Evolutionary conservation across 2,888 invertebrate genomes (phyloP), one percentile per base, ranked within the genome.

Genomic region (Lasioglossum leucozonium): DNA sequence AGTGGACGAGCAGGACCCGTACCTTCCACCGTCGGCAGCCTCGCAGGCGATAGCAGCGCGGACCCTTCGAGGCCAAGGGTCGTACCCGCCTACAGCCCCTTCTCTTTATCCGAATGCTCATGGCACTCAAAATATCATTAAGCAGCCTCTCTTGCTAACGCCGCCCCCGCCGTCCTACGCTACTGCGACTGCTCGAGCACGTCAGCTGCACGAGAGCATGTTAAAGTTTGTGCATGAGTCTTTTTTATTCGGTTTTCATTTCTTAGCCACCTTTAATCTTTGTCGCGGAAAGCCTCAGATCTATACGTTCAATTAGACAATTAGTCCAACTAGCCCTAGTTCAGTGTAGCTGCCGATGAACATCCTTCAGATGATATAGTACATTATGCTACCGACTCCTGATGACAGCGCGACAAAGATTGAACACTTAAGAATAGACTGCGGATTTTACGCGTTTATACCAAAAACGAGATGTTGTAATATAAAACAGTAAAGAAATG

Each of bases 1-100:
- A 94, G 97, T 97, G 90, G 98, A 98, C 95, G 98, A 98, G 94
- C 97, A 98, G 86, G 98, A 97, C 89, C 97, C 97, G 85, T 97
- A 97, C 95, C 96, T 98, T 91, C 97, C 97, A 75, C 95, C 96
- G 89, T 95, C 96, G 89, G 95, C 96, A 82, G 95, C 96, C 89
- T 95, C 96, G 92, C 95, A 96, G 95, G 96, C 96, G 89, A 96
- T 96, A 91, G 96, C 96, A 89, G 96, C 96, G 80, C 95, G 96
- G 94, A 96, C 96, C 93, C 95, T 96, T 93, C 96, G 97, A 96
- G 96, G 97, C 97, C 96, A 96, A 96, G 96, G 96, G 96, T 96
- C 96, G 96, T 96, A 96, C 96, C 96, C 96, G 95, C 96, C 96
- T 95, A 96, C 96, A 96, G 96, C 96, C 94, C 95, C 95, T 94